Evolutionary conservation across 2,797 vertebrate genomes (phyloP).

Genomic region (Danio tinwini): DNA sequence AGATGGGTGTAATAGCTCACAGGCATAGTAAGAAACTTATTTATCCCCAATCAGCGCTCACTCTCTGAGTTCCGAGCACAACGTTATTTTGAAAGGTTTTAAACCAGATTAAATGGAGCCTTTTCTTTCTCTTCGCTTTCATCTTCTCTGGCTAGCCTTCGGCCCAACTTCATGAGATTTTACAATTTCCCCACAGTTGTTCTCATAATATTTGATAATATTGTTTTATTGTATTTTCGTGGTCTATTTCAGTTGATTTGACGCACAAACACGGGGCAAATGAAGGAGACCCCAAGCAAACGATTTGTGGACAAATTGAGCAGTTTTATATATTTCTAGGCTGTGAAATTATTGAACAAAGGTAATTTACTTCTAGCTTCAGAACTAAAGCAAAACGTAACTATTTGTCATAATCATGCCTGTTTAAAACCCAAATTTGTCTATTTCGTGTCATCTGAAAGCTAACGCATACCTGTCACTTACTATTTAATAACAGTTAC

Average conservation of each 20-base stretch:
- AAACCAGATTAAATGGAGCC: constrained; percentile 99
- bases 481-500: not conserved
- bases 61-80: constrained; percentile 91
- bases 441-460: constrained; percentile 2
- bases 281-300: constrained; percentile 43
- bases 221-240: constrained; percentile 65
- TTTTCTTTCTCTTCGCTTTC: constrained; percentile 99
- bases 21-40: constrained; percentile 96
- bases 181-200: constrained; percentile 76
- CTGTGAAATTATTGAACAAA: constrained; percentile 24
- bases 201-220: constrained; percentile 72
- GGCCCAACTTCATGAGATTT: constrained; percentile 92
- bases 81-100: constrained; percentile 97
- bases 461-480: constrained; percentile 20
- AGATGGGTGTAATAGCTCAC: constrained; percentile 93
- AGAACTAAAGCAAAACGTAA: not conserved
- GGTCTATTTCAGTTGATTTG: constrained; percentile 51
- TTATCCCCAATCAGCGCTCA: constrained; percentile 97
- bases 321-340: not conserved
- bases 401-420: constrained; percentile 8
- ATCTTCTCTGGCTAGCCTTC: constrained; percentile 94
- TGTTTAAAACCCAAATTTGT: not conserved
- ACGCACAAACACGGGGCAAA: constrained; percentile 56
- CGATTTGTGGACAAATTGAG: constrained; percentile 38
- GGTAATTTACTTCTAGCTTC: not conserved